Conservation (phyloP, 2,113 vertebrate species). For the Bolborhynchus lineola region DNA sequence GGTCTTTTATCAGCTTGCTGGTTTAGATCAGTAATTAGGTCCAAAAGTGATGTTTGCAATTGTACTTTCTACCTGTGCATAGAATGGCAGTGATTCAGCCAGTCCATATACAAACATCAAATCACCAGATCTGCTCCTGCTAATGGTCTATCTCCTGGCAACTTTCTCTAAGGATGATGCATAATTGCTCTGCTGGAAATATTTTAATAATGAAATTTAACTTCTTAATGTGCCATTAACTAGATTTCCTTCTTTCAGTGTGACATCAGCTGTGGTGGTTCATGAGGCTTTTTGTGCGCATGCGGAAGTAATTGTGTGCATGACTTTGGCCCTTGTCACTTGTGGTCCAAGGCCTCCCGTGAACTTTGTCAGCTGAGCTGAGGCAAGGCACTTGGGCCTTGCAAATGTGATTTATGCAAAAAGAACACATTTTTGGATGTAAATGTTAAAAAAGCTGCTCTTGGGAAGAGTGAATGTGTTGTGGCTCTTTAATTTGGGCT, state of each 20-base stretch:
- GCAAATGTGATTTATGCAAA: background rate
- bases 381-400: background rate
- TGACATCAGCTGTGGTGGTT: background rate
- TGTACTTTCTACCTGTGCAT: background rate
- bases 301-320: background rate
- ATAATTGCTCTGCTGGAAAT: background rate
- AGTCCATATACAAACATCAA: background rate
- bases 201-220: conserved; percentile 2
- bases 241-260: background rate
- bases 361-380: background rate
- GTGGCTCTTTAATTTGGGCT: background rate
- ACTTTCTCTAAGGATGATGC: background rate
- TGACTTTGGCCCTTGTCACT: background rate
- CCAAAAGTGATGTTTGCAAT: background rate
- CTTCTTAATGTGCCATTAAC: background rate
- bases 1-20: background rate
- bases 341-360: background rate
- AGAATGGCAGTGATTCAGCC: background rate
- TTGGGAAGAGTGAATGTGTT: background rate
- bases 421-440: background rate
- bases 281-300: background rate
- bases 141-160: background rate
- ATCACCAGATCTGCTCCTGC: background rate
- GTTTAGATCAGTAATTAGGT: background rate
- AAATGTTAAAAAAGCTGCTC: background rate